Evolutionary conservation across 1,140 invertebrate species (phyloP).

Genomic region (Aphis gossypii): DNA sequence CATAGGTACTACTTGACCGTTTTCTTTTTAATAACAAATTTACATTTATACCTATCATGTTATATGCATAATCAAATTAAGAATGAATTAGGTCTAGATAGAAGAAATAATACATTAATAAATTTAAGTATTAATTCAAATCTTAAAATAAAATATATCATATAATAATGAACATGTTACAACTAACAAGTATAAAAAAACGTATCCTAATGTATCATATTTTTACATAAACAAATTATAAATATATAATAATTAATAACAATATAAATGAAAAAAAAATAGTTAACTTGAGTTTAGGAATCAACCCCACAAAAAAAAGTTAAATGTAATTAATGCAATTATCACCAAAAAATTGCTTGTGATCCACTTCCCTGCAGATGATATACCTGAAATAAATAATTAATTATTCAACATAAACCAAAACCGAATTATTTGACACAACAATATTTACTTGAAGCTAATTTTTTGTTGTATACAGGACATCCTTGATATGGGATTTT

Average conservation of each 20-base stretch:
- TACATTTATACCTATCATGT: too few relatives aligned
- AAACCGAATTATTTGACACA: neutral
- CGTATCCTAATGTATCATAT: too few relatives aligned
- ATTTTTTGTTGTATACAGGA: slow-evolving; percentile 50
- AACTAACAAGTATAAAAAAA: too few relatives aligned
- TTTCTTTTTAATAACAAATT: neutral
- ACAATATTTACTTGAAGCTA: slow-evolving; percentile 33
- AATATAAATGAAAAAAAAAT: neutral
- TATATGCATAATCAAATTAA: neutral
- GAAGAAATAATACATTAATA: neutral
- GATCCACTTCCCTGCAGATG: slow-evolving; percentile 10
- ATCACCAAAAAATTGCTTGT: neutral
- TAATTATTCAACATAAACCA: neutral
- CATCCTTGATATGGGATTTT: slow-evolving; percentile 58
- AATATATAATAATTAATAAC: neutral
- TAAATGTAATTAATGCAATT: neutral
- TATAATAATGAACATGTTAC: neutral
- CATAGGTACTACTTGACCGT: too few relatives aligned
- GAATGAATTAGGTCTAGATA: neutral
- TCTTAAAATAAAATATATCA: neutral
- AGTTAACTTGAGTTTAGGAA: slow-evolving; percentile 31
- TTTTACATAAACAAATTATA: neutral
- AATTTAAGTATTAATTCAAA: neutral
- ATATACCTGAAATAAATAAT: slow-evolving; percentile 28
- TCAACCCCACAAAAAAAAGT: neutral